Conservation (phyloP, 1,140 invertebrate species). For the Callitettix versicolor region DNA sequence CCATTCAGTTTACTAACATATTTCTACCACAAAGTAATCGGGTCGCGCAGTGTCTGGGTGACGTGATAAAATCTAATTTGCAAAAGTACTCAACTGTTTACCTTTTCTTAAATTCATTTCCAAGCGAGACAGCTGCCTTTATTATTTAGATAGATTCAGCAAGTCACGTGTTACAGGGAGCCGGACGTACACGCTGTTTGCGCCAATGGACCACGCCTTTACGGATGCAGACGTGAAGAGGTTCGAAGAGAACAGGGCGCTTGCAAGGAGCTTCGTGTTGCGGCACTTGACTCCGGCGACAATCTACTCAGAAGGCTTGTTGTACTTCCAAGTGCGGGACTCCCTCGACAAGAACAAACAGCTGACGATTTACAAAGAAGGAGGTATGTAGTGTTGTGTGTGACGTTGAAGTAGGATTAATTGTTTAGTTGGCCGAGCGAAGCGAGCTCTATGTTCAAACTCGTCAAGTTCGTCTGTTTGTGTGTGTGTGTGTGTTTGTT, state of each 20-base stretch:
- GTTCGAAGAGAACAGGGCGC: conserved; percentile 45
- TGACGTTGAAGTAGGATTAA: background rate
- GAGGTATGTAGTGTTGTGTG: conserved; percentile 40
- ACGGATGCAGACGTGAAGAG: conserved; percentile 46
- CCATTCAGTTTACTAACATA: too few relatives aligned
- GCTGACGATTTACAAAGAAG: conserved; percentile 63
- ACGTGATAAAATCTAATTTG: too few relatives aligned
- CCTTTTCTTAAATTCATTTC: too few relatives aligned
- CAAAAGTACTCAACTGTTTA: too few relatives aligned
- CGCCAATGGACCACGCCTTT: conserved; percentile 73
- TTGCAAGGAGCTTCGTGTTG: conserved; percentile 62
- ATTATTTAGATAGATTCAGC: too few relatives aligned
- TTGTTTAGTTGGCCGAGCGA: too few relatives aligned
- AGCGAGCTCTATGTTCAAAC: too few relatives aligned
- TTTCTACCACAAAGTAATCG: too few relatives aligned
- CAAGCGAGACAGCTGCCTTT: too few relatives aligned
- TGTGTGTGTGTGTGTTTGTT: too few relatives aligned
- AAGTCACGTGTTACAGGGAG: conserved; percentile 3
- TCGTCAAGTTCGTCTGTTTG: too few relatives aligned
- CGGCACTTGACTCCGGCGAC: conserved; percentile 65
- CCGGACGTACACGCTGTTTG: conserved; percentile 75
- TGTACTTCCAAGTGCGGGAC: conserved; percentile 71
- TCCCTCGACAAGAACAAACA: conserved; percentile 49
- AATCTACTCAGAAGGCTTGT: conserved; percentile 71
- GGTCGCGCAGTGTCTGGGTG: too few relatives aligned